Evolutionary conservation across 2,888 invertebrate genomes (phyloP), one percentile per base, ranked within the genome.

Genomic region (Melieria omissa): DNA sequence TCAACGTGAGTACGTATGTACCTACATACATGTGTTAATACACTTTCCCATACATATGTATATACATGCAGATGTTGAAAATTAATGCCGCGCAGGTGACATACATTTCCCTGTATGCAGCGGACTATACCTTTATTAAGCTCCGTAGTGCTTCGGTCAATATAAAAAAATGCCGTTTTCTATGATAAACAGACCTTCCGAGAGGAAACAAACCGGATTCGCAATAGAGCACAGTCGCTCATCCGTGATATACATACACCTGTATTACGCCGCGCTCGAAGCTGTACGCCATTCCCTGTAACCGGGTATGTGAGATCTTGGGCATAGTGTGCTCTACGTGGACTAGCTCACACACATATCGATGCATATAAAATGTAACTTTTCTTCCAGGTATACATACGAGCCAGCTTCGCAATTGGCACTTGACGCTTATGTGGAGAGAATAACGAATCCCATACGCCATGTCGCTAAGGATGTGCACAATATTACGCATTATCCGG

Each of bases 141-240:
- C 0, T 29, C 1, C 29, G 29, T 29, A 29, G 29, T 29, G 29
- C 29, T 29, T 29, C 1, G 29, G 29, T 29, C 29, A 29, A 29
- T 29, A 29, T 29, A 29, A 29, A 29, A 29, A 29, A 29, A 29
- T 29, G 29, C 29, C 29, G 29, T 29, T 29, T 29, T 29, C 47
- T 45, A 47, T 64, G 14, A 10, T 49, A 2, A 42, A 9, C 90
- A 95, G 95, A 90, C 90, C 79, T 95, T 95, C 88, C 92, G 94
- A 86, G 94, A 94, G 86, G 95, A 95, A 88, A 92, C 93, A 77
- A 91, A 92, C 83, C 90, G 92, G 80, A 95, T 95, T 84, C 92
- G 95, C 79, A 92, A 94, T 66, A 92, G 93, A 82, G 92, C 94
- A 63, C 91, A 92, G 79, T 90, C 93, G 70, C 89, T 95, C 69